These are phyloP conservation scores for Pogonomyrmex barbatus DNA, from an alignment of 1,140 invertebrate species.

Conservation along the genomic window DNA sequence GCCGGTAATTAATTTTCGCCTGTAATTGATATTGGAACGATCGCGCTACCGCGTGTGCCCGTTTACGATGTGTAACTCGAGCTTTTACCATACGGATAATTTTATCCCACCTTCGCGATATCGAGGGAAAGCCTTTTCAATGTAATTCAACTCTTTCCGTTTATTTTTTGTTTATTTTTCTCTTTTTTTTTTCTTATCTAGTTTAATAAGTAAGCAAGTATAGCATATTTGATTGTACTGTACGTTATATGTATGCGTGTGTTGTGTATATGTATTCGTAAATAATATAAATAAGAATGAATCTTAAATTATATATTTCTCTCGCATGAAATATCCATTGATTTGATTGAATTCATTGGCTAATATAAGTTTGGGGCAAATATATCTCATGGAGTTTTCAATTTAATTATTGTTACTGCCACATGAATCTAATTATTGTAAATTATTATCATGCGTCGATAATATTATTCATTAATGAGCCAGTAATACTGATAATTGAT, in stretches of 20 bases:
- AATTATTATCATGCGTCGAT: conserved; percentile 56
- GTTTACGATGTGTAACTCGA: conserved; percentile 34
- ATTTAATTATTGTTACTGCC: conserved; percentile 55
- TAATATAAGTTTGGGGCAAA: conserved; percentile 41
- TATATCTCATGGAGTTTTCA: conserved; percentile 52
- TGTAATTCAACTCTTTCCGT: background rate
- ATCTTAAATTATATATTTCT: background rate
- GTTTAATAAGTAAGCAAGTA: background rate
- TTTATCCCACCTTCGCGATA: background rate
- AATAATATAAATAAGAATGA: background rate
- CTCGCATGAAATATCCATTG: background rate
- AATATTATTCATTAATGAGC: conserved; percentile 59
- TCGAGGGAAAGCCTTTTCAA: background rate
- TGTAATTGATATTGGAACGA: conserved; percentile 62
- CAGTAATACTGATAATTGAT: conserved; percentile 62
- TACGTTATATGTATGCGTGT: background rate
- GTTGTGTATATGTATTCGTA: too few species aligned
- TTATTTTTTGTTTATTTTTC: background rate
- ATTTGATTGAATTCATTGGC: conserved; percentile 5
- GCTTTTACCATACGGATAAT: conserved; percentile 31
- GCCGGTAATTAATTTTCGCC: conserved; percentile 60
- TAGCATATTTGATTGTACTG: background rate
- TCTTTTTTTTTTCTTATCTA: background rate
- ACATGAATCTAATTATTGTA: conserved; percentile 60
- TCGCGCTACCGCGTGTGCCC: conserved; percentile 48